Evolutionary conservation across 2,888 invertebrate species (phyloP), one percentile per base, ranked within the genome.

Genomic region (Dione vanillae): DNA sequence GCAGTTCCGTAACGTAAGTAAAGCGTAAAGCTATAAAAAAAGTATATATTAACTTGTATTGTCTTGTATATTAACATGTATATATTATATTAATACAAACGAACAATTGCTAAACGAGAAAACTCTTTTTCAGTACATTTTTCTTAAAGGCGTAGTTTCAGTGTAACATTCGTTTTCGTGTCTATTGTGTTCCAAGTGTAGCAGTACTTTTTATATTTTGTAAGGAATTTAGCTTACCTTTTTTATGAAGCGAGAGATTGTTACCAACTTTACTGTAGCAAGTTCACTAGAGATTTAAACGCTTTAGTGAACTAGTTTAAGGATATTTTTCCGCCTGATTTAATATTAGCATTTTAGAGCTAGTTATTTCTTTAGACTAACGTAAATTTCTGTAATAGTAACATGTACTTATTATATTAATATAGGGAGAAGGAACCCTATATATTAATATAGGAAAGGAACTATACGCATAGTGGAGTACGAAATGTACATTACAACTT

Each of bases 261-360:
- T 64, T 64, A 49, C 64, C 49, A 64, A 64, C 49, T 64, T 64
- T 19, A 16, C 62, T 49, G 37, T 62, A 51, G 49, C 64, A 64
- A 64, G 19, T 64, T 40, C 64, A 37, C 64, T 64, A 20, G 11
- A 62, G 47, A 40, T 47, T 20, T 51, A 64, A 64, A 40, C 19
- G 64, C 9, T 49, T 40, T 37, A 51, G n/a, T 62, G 47, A 2
- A 51, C 19, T 14, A 40, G 19, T 37, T 64, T 37, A 40, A 61
- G 14, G 20, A 45, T 61, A 16, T 20, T 10, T 49, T 16, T 49
- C 0, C 49, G 2, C 10, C 9, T 49, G 49, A 37, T 56, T 56
- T 56, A 11, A 10, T 37, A 8, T 35, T 8, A 35, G 12, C 35
- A 27, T 14, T 2, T 35, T 54, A 14, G n/a, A n/a, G n/a, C 16